Conservation (phyloP, 1,140 invertebrate genomes). For the Asobara japonica region DNA sequence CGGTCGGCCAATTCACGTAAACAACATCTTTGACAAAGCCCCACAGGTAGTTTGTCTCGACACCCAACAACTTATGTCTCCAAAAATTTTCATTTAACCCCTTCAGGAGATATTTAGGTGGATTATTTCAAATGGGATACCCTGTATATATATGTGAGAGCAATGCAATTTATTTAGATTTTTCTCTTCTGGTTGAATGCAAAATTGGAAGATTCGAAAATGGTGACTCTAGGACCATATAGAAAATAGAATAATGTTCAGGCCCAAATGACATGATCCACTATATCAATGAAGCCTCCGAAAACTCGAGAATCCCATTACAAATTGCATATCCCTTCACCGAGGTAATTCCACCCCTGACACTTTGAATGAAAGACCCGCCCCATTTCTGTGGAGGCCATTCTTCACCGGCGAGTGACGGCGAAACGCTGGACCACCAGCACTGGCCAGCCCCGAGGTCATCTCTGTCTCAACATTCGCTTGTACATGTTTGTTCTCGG, state of each 20-base stretch:
- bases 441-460: not conserved
- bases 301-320: not conserved
- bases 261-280: no score
- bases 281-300: not conserved
- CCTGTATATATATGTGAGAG: no score
- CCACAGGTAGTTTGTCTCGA: no score
- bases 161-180: no score
- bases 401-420: not conserved
- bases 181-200: no score
- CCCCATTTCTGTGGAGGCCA: conserved; percentile 3
- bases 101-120: no score
- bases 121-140: no score
- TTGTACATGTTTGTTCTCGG: not conserved
- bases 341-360: not conserved
- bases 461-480: not conserved
- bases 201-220: no score
- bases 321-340: not conserved
- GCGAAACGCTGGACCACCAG: not conserved
- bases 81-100: no score
- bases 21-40: not conserved
- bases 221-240: no score
- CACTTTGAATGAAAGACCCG: not conserved
- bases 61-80: no score
- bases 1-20: not conserved
- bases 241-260: no score